Base-by-base conservation (phyloP, 1,140 invertebrate genomes). In the Grapholita molesta region DNA sequence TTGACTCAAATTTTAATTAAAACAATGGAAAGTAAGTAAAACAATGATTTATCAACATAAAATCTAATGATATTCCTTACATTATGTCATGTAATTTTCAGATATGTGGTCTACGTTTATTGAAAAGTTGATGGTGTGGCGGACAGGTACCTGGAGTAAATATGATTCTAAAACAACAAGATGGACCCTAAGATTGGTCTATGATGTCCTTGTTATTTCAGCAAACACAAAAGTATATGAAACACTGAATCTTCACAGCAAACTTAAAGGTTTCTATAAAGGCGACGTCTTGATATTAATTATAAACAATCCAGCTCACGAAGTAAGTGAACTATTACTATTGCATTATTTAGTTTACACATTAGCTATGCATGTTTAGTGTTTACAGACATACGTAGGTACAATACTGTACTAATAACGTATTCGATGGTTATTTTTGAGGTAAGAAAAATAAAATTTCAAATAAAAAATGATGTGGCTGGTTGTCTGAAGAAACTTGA, bases 261-360 rank as follows among this genome's bases (percentile, higher is more conserved):
- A 87, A 78, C 72, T 86, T 12, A 92, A 90, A 77, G 87, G 79
- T 5, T 80, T 88, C 71, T 80, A 79, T 57, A 92, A 92, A 80
- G 77, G 86, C 4, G 83, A 90, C 23, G 71, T 84, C 33, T 65
- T 92, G 7, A 80, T 88, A 64, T 72, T 88, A 42, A 79, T 88
- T 25, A 33, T 84, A 4, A 75, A 53, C 12, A 48, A 53, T 32
- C 28, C 32, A 57, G 57, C n/a, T 23, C 65, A 79, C 42, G 78
- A 81, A 67, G 84, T 83, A 78, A 68, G 66, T 76, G 4, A 1
- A n/a, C 30, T 11, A 32, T 24, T 53, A n/a, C 9, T 30, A 18
- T 28, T 30, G 11, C n/a, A n/a, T n/a, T 12, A 55, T 38, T 52
- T 52, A 28, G 53, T 24, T 67, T 0, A 52, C 28, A 25, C 15